Evolutionary conservation across 37 sponge, comb jelly and placozoan species (phyloP).

Genomic region (Petrosia ficiformis): DNA sequence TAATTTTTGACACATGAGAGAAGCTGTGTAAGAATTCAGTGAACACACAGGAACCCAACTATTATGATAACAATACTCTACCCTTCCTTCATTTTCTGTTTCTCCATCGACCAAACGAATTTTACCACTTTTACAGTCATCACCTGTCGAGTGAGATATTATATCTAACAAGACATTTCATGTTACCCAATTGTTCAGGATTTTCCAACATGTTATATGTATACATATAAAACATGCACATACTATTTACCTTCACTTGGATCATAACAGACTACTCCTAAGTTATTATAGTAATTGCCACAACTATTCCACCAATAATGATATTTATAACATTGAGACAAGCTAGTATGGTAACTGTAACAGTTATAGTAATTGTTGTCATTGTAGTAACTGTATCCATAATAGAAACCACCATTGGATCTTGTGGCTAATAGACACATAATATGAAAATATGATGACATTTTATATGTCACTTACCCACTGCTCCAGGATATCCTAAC

Average conservation of each 20-base stretch:
- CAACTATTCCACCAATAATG: background rate
- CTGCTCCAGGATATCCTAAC: conserved; percentile 6
- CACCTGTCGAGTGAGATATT: background rate
- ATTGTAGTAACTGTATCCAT: background rate
- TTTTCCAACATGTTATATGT: too few relatives aligned
- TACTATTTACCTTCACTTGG: background rate
- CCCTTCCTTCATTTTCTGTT: background rate
- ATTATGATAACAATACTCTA: background rate
- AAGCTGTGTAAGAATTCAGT: background rate
- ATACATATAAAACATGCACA: background rate
- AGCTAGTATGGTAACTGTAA: background rate
- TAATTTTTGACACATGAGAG: background rate
- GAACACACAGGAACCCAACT: background rate
- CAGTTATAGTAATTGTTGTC: background rate
- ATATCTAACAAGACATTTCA: too few relatives aligned
- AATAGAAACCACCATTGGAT: background rate
- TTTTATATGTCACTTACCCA: background rate
- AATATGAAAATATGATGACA: background rate
- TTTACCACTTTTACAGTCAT: background rate
- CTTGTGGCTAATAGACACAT: background rate
- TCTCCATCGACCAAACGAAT: background rate
- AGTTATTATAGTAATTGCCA: background rate
- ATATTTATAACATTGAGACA: conserved; percentile 1
- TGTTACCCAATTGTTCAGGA: too few relatives aligned
- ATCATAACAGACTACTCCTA: background rate